A percentile compares a stretch with the other conserved stretches of the same genome.
Evolutionary conservation across 2,797 vertebrate genomes (phyloP).

Genomic region (Manis crassicaudata): DNA sequence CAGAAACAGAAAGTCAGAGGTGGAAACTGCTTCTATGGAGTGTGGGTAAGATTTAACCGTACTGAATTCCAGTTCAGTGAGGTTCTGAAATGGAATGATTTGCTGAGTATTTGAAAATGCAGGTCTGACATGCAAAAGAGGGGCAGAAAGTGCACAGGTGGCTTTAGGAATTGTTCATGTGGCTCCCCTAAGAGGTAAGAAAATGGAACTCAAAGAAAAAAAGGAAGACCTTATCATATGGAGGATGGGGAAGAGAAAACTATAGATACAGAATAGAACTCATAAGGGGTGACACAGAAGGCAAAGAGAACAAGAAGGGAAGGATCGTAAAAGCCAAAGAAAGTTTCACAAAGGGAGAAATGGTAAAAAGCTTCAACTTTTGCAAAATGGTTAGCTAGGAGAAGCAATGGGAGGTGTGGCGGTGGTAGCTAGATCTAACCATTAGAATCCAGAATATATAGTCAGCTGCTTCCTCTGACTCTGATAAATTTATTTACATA

Average conservation of each 20-base stretch:
- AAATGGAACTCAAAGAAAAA: background rate
- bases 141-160: background rate
- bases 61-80: background rate
- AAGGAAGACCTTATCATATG: background rate
- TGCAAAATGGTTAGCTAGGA: background rate
- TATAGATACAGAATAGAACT: background rate
- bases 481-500: background rate
- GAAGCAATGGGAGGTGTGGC: background rate
- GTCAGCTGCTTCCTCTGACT: background rate
- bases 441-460: background rate
- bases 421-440: background rate
- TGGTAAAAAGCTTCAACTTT: background rate
- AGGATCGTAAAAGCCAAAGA: background rate
- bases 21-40: background rate
- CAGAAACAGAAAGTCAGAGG: background rate
- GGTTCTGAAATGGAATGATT: background rate
- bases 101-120: background rate
- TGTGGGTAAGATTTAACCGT: background rate
- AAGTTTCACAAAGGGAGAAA: background rate
- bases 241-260: background rate
- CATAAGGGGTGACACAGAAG: background rate
- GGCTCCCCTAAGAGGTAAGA: background rate
- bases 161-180: background rate
- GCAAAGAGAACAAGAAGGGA: background rate
- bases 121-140: background rate